Evolutionary conservation across 2,113 vertebrate genomes (phyloP).

Genomic region (Toxotes chatareus): DNA sequence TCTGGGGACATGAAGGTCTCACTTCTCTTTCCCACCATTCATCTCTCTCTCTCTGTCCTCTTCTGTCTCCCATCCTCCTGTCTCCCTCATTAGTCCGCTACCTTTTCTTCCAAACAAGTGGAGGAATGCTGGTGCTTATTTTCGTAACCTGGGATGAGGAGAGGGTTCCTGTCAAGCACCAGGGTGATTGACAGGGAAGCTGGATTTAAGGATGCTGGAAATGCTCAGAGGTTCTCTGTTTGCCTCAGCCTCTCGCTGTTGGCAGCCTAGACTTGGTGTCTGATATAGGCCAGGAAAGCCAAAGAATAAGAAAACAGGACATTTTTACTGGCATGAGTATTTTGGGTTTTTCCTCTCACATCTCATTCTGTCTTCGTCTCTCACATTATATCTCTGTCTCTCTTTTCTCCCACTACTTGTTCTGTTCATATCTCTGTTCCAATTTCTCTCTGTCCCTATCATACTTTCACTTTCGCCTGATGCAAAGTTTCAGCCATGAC

Average conservation of each 20-base stretch:
- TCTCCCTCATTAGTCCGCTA: constrained; percentile 58
- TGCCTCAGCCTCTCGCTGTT: constrained; percentile 57
- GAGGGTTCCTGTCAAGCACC: constrained; percentile 47
- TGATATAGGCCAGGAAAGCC: constrained; percentile 50
- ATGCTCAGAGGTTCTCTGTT: constrained; percentile 48
- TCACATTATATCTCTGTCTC: constrained; percentile 16
- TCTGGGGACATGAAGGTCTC: constrained; percentile 26
- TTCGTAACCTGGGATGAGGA: constrained; percentile 69
- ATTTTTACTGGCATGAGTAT: constrained; percentile 66
- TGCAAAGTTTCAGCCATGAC: constrained; percentile 50
- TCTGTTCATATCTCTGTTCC: constrained; percentile 18
- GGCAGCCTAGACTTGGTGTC: constrained; percentile 42
- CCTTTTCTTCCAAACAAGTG: constrained; percentile 52
- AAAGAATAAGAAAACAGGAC: constrained; percentile 66
- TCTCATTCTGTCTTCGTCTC: constrained; percentile 15
- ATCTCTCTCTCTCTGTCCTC: constrained; percentile 3
- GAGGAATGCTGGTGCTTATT: constrained; percentile 80
- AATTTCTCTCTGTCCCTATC: constrained; percentile 19
- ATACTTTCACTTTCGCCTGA: constrained; percentile 39
- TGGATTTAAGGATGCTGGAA: constrained; percentile 45
- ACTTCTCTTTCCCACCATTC: constrained; percentile 29
- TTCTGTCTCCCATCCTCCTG: constrained; percentile 39
- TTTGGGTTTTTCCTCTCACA: constrained; percentile 27
- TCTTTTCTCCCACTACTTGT: neutral
- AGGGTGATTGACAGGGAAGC: constrained; percentile 77